These are phyloP conservation scores for Hiodon alosoides DNA, from an alignment of 2,113 vertebrate species.

Conservation along the genomic window DNA sequence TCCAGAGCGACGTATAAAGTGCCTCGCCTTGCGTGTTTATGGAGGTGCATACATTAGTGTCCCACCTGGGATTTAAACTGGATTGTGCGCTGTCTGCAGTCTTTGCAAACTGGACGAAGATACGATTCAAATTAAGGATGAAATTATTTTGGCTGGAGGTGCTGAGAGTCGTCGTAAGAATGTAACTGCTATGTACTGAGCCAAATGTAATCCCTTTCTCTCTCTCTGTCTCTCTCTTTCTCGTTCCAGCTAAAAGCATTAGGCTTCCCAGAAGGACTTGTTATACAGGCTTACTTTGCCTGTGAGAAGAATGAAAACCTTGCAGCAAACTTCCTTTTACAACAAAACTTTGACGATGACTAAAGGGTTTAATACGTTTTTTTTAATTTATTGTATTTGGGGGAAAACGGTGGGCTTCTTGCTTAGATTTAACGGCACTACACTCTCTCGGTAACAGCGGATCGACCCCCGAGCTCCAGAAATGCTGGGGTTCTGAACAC, in stretches of 20 bases:
- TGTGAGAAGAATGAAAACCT: constrained; percentile 97
- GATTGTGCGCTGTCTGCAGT: no score
- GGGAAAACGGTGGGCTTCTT: constrained; percentile 52
- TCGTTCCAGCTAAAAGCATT: constrained; percentile 84
- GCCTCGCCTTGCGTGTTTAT: no score
- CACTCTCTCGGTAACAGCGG: constrained; percentile 69
- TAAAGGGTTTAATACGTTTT: constrained; percentile 52
- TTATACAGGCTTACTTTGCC: constrained; percentile 95
- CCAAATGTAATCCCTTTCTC: constrained; percentile 15
- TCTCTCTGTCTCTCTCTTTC: constrained; percentile 26
- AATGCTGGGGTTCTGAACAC: constrained; percentile 50
- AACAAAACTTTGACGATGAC: constrained; percentile 95
- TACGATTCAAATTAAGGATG: no score
- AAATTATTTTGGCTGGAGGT: not conserved
- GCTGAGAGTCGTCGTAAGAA: no score
- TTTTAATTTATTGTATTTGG: constrained; percentile 42
- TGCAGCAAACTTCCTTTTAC: constrained; percentile 98
- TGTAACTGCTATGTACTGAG: not conserved
- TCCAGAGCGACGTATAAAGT: no score
- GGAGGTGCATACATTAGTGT: no score
- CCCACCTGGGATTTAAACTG: no score
- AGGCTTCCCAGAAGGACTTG: constrained; percentile 96
- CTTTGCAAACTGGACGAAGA: no score
- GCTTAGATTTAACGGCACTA: constrained; percentile 52
- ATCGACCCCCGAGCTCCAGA: constrained; percentile 62